Evolutionary conservation across 35 echinoderm and acorn worm species (phyloP).

Genomic region (Apostichopus japonicus): DNA sequence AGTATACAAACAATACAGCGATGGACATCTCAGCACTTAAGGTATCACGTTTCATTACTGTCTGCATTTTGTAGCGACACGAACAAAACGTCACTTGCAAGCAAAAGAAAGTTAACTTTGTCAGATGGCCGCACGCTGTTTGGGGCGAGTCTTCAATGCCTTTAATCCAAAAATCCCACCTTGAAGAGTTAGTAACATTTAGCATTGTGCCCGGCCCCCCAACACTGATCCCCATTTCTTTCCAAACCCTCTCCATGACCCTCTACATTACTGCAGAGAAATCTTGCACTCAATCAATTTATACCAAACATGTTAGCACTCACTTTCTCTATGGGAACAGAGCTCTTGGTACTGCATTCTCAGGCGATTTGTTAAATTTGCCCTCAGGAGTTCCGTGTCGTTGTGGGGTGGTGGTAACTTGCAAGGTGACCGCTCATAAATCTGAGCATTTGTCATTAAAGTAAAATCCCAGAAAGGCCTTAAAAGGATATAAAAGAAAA

Average conservation of each 20-base stretch:
- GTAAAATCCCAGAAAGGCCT: constrained; percentile 92
- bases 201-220: neutral
- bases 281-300: too few species aligned
- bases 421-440: constrained; percentile 81
- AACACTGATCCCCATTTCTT: neutral
- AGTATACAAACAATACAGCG: too few species aligned
- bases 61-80: too few species aligned
- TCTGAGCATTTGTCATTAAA: constrained; percentile 70
- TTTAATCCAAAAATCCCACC: neutral
- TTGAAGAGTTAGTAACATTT: neutral
- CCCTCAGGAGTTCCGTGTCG: constrained; percentile 81
- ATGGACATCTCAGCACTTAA: too few species aligned
- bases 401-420: constrained; percentile 80
- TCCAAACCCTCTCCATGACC: neutral
- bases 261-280: neutral
- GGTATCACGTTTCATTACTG: too few species aligned
- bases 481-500: neutral
- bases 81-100: too few species aligned
- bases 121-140: too few species aligned
- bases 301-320: neutral
- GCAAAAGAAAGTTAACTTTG: too few species aligned
- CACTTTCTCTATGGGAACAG: constrained; percentile 87
- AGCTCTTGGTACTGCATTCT: constrained; percentile 84
- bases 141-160: neutral
- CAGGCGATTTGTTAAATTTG: constrained; percentile 62